Conservation (phyloP, 2,797 vertebrate species). For the Spondyliosoma cantharus region DNA sequence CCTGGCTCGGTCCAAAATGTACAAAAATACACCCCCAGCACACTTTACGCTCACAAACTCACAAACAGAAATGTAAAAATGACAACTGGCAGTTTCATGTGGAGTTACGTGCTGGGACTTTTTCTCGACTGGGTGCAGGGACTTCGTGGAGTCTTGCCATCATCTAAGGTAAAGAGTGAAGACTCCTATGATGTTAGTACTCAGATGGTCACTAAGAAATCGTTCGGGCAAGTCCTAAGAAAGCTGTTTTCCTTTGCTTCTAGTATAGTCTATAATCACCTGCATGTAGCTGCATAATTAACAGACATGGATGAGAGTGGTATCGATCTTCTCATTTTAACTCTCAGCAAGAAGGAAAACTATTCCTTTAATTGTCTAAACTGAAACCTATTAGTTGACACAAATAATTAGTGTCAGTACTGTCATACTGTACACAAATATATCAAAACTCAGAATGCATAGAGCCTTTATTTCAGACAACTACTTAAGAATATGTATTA, state of each 20-base stretch:
- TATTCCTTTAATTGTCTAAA: not conserved
- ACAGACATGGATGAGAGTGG: not conserved
- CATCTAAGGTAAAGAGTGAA: not conserved
- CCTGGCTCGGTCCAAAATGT: too few species aligned
- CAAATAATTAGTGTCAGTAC: not conserved
- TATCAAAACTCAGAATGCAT: too few species aligned
- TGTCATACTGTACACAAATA: not conserved
- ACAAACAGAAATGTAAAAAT: constrained; percentile 2
- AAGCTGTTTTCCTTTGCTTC: not conserved
- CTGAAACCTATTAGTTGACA: too few species aligned
- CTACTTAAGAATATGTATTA: too few species aligned
- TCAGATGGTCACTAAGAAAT: not conserved
- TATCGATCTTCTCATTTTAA: not conserved
- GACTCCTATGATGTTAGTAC: not conserved
- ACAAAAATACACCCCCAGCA: not conserved
- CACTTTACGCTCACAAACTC: not conserved
- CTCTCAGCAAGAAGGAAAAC: not conserved
- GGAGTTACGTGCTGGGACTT: too few species aligned
- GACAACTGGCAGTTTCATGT: not conserved
- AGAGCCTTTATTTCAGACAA: not conserved
- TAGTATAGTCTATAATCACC: not conserved
- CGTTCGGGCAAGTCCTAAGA: not conserved
- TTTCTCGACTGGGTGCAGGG: not conserved
- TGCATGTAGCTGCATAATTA: not conserved
- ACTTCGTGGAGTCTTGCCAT: not conserved